A percentile compares a stretch with the other conserved stretches of the same genome.
Conservation (phyloP, 2,888 invertebrate genomes). For the Exephanes ischioxanthus region DNA sequence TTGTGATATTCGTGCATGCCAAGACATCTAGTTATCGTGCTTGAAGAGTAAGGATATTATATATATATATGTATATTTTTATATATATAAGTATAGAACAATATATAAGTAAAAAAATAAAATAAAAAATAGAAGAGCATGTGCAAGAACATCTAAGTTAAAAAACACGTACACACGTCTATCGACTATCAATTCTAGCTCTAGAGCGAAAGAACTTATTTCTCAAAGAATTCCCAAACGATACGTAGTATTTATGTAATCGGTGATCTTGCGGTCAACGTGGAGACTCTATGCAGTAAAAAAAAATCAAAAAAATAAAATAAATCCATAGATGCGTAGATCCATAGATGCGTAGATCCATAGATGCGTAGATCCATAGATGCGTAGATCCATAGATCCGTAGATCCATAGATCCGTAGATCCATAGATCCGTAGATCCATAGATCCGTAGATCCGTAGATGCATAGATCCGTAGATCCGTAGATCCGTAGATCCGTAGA, state of each 20-base stretch:
- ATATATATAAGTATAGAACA: conserved; percentile 38
- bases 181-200: conserved; percentile 78
- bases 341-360: no score
- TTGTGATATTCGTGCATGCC: conserved; percentile 82
- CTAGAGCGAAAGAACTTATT: conserved; percentile 72
- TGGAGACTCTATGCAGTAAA: neutral
- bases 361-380: no score
- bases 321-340: no score
- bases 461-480: no score
- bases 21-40: conserved; percentile 82
- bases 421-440: no score
- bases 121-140: conserved; percentile 79
- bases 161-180: conserved; percentile 81
- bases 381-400: no score
- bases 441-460: no score
- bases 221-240: neutral
- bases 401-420: no score
- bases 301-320: neutral
- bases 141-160: conserved; percentile 83
- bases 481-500: no score
- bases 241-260: no score
- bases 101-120: conserved; percentile 43
- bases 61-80: conserved; percentile 65
- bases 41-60: conserved; percentile 64
- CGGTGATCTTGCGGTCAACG: no score